A percentile compares a stretch with the other conserved stretches of the same genome.
Evolutionary conservation across 2,888 invertebrate genomes (phyloP).

Genomic region (Standfussiana lucernea): DNA sequence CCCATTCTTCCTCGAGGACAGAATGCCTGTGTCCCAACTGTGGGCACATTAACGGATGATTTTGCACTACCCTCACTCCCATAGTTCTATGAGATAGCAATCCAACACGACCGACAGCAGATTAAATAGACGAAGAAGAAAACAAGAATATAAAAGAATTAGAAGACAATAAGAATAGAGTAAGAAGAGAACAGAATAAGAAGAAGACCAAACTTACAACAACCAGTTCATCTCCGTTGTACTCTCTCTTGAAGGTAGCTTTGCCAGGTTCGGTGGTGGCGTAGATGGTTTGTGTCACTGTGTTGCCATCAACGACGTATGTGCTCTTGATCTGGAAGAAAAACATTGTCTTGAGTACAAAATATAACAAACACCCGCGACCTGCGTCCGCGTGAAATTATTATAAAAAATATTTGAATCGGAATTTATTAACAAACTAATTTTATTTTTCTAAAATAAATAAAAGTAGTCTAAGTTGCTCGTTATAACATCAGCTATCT

Average conservation of each 20-base stretch:
- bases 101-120: too few relatives aligned
- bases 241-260: conserved; percentile 75
- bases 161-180: too few relatives aligned
- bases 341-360: not conserved
- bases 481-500: too few relatives aligned
- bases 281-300: conserved; percentile 73
- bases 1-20: not conserved
- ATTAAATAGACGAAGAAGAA: too few relatives aligned
- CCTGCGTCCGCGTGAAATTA: too few relatives aligned
- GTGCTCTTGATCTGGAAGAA: conserved; percentile 74
- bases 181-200: too few relatives aligned
- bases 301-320: conserved; percentile 76
- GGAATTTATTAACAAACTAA: too few relatives aligned
- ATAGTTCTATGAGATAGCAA: not conserved
- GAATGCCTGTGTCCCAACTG: not conserved
- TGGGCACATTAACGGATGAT: not conserved
- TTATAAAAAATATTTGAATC: too few relatives aligned
- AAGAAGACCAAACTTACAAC: conserved; percentile 71
- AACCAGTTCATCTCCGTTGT: conserved; percentile 73
- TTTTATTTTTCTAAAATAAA: too few relatives aligned
- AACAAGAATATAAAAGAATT: too few relatives aligned
- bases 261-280: conserved; percentile 52
- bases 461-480: too few relatives aligned
- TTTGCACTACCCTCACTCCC: not conserved
- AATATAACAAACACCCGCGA: too few relatives aligned